These are phyloP conservation scores for Rostratula benghalensis DNA, from an alignment of 2,113 vertebrate species.

Conservation along the genomic window DNA sequence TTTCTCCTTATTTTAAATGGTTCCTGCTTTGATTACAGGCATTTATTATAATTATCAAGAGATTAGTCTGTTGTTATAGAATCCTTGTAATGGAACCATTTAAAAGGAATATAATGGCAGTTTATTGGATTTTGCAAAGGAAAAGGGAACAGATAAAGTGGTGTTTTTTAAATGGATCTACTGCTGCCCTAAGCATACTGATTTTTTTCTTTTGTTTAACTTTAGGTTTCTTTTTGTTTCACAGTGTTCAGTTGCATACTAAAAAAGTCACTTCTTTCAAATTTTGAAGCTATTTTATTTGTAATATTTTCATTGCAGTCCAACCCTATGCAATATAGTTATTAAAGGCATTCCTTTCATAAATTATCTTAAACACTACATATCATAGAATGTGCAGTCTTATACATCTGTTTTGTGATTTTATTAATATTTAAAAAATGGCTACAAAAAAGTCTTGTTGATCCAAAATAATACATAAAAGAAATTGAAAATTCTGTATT, in stretches of 20 bases:
- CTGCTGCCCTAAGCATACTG: conserved; percentile 52
- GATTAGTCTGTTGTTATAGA: conserved; percentile 82
- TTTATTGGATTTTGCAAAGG: conserved; percentile 89
- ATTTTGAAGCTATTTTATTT: background rate
- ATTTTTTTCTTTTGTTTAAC: conserved; percentile 64
- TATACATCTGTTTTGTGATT: background rate
- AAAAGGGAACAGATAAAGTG: conserved; percentile 73
- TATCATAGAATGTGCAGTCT: background rate
- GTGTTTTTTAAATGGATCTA: conserved; percentile 67
- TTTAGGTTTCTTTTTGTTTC: conserved; percentile 16
- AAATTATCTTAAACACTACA: background rate
- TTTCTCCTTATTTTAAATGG: conserved; percentile 81
- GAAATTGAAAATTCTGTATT: background rate
- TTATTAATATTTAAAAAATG: background rate
- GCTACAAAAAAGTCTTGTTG: background rate
- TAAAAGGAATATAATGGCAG: conserved; percentile 86
- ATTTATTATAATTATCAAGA: conserved; percentile 94
- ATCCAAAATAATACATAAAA: background rate
- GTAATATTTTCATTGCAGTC: background rate
- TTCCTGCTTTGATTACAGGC: conserved; percentile 88
- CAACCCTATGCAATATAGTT: background rate
- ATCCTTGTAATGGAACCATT: conserved; percentile 88
- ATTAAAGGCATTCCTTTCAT: background rate
- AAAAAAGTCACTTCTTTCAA: background rate
- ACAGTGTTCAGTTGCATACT: conserved; percentile 14